These are phyloP conservation scores for Liasis olivaceus DNA, from an alignment of 2,797 vertebrate genomes.

Conservation along the genomic window DNA sequence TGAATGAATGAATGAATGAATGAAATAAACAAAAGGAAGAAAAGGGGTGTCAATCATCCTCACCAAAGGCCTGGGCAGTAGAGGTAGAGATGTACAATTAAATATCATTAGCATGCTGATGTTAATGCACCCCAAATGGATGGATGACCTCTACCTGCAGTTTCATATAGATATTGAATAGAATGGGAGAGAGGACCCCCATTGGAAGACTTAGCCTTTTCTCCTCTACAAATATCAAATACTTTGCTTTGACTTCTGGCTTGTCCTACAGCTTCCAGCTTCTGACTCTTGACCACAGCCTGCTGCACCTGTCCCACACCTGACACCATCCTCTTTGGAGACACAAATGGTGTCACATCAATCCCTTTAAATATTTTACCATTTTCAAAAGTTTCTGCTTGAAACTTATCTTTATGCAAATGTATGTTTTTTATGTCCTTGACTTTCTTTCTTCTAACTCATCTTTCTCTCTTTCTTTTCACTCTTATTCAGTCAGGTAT, in stretches of 20 bases:
- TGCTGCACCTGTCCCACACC: neutral
- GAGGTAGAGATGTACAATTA: too few relatives aligned
- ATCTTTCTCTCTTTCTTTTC: constrained; percentile 10
- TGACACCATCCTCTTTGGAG: constrained; percentile 20
- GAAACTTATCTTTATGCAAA: constrained; percentile 35
- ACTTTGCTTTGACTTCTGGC: neutral
- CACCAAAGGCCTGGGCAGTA: too few relatives aligned
- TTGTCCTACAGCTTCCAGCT: neutral
- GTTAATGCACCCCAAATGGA: neutral
- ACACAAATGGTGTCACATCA: constrained; percentile 32
- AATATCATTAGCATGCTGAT: too few relatives aligned
- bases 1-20: too few relatives aligned
- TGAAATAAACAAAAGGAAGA: too few relatives aligned
- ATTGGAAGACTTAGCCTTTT: neutral
- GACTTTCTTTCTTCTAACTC: neutral
- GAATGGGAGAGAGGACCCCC: neutral
- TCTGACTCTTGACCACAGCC: neutral
- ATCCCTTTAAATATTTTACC: neutral
- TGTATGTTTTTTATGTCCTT: neutral
- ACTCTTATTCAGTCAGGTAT: neutral
- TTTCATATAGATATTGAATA: neutral
- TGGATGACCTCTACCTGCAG: neutral
- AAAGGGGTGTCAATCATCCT: too few relatives aligned
- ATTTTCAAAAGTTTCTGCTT: constrained; percentile 47
- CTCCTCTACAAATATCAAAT: neutral